A percentile compares a stretch with the other conserved stretches of the same genome.
These are phyloP conservation scores for Amiota communis DNA, from an alignment of 2,888 invertebrate genomes.

Conservation along the genomic window DNA sequence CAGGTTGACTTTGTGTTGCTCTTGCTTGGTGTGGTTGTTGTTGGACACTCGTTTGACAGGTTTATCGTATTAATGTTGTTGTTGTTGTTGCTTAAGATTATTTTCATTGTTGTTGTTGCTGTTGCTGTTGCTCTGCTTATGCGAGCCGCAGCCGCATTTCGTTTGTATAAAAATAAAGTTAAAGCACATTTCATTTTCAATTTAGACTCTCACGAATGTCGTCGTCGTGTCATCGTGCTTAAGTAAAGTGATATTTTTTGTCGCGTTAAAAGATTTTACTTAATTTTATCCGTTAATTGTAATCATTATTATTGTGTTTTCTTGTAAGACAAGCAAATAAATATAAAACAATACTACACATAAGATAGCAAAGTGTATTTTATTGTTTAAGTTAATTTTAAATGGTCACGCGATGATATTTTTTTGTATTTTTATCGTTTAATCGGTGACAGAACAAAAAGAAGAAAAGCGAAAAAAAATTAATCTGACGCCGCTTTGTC, in stretches of 20 bases:
- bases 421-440: conserved; percentile 16
- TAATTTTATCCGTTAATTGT: too few relatives aligned
- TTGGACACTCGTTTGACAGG: conserved; percentile 20
- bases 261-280: too few relatives aligned
- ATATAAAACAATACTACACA: too few relatives aligned
- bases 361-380: not conserved
- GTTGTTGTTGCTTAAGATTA: not conserved
- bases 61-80: conserved; percentile 7
- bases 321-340: too few relatives aligned
- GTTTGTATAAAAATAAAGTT: not conserved
- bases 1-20: conserved; percentile 1
- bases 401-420: conserved; percentile 15
- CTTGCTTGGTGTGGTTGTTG: conserved; percentile 3
- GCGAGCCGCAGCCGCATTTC: not conserved
- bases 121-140: conserved; percentile 5
- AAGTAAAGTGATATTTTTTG: not conserved
- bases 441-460: not conserved
- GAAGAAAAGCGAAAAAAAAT: too few relatives aligned
- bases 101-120: not conserved
- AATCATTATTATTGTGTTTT: too few relatives aligned
- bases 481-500: not conserved
- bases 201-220: too few relatives aligned
- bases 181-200: too few relatives aligned
- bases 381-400: conserved; percentile 5
- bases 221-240: not conserved